phyloP scores from a whole-genome alignment of 37 sponge, comb jelly and placozoan species.

The Halisarca cf. caerulea region DNA sequence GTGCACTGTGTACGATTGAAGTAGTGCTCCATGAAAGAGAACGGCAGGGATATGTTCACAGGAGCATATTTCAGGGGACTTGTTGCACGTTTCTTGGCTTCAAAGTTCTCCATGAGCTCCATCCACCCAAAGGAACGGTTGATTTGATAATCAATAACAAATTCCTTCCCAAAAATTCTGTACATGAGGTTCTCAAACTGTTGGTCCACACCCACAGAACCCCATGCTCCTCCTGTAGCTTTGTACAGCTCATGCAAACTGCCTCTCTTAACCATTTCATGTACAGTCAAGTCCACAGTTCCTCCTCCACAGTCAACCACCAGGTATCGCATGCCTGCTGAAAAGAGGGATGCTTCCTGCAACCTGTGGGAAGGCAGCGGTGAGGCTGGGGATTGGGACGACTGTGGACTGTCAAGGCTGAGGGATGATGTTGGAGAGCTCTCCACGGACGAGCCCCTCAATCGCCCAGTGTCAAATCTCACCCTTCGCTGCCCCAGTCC shows the following conservation, averaged over 20 bases:
- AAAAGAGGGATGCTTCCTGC: not conserved
- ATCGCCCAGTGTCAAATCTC: not conserved
- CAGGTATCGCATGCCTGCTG: conserved; percentile 47
- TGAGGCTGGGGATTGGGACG: conserved; percentile 9
- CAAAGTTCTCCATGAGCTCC: conserved; percentile 63
- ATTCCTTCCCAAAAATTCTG: conserved; percentile 61
- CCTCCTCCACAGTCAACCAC: conserved; percentile 85
- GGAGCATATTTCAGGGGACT: conserved; percentile 38
- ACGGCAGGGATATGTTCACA: conserved; percentile 78
- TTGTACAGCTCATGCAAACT: conserved; percentile 65
- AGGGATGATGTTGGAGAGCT: conserved; percentile 23
- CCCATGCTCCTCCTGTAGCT: conserved; percentile 79
- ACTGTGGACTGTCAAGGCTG: not conserved
- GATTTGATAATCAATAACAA: conserved; percentile 44
- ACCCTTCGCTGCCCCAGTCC: not conserved
- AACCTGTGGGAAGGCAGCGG: not conserved
- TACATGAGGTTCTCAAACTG: conserved; percentile 67
- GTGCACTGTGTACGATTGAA: conserved; percentile 29
- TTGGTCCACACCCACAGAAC: conserved; percentile 74
- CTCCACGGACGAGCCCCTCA: not conserved
- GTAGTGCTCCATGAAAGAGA: conserved; percentile 72
- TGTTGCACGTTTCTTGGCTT: conserved; percentile 73
- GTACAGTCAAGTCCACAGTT: conserved; percentile 74
- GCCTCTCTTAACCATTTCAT: conserved; percentile 49
- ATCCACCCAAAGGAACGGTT: conserved; percentile 60